phyloP scores from a whole-genome alignment of 2,113 vertebrate species.

The Hippocampus guttulatus region DNA sequence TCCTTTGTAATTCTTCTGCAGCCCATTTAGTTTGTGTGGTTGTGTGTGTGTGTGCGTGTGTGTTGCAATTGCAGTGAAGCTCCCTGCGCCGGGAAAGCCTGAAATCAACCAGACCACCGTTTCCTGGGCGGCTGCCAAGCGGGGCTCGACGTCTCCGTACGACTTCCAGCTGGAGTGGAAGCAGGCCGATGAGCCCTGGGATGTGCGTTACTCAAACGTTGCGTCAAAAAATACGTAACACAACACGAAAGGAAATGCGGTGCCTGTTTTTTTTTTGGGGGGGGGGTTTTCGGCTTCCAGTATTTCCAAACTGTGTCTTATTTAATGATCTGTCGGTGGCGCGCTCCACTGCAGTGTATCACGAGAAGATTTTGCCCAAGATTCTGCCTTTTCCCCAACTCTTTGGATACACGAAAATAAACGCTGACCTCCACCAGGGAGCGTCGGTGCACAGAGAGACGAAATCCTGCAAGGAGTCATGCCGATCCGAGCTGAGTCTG shows the following conservation, averaged over 20 bases:
- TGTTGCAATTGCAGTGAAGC: constrained; percentile 44
- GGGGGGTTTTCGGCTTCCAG: background rate
- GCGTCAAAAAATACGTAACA: background rate
- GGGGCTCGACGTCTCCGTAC: rapidly evolving
- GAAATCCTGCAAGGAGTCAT: rapidly evolving
- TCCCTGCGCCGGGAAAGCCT: constrained; percentile 30
- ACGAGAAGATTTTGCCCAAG: too few species aligned
- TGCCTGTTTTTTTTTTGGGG: background rate
- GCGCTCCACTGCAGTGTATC: too few species aligned
- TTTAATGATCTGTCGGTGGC: too few species aligned
- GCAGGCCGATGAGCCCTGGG: constrained; percentile 29
- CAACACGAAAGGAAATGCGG: background rate
- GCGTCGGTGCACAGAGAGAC: too few species aligned
- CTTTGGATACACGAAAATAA: background rate
- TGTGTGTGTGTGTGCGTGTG: background rate
- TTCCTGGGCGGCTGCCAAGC: rapidly evolving
- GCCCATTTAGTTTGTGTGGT: background rate
- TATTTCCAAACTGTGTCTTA: background rate
- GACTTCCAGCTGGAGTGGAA: constrained; percentile 38
- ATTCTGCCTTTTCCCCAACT: too few species aligned
- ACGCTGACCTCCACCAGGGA: constrained; percentile 24
- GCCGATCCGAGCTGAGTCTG: background rate
- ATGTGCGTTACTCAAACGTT: constrained; percentile 27
- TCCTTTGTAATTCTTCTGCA: background rate
- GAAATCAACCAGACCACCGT: constrained; percentile 11